Conservation (phyloP, 2,888 invertebrate species). For the Parapristionchus giblindavisi region DNA sequence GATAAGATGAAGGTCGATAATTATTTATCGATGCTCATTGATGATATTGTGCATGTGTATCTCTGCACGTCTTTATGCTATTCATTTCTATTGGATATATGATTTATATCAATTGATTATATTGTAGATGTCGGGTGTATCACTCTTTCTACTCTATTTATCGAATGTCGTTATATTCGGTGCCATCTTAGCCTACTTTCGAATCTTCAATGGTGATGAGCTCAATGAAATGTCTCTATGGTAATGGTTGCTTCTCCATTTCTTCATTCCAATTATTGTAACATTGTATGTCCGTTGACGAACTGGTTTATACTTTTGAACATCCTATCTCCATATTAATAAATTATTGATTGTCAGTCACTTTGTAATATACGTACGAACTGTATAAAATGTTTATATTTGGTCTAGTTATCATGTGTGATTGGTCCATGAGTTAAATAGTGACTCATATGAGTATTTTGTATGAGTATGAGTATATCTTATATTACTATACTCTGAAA, state of each 20-base stretch:
- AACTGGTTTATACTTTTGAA: constrained; percentile 5
- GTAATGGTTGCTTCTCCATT: constrained; percentile 40
- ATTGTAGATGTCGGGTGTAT: constrained; percentile 53
- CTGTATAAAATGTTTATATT: too few relatives aligned
- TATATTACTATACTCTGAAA: too few relatives aligned
- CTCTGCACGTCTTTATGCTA: not conserved
- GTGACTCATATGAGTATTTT: too few relatives aligned
- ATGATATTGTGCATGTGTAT: not conserved
- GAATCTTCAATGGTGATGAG: constrained; percentile 60
- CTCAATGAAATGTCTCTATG: constrained; percentile 59
- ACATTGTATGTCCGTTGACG: constrained; percentile 14
- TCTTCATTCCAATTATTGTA: constrained; percentile 16
- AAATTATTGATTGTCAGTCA: constrained; percentile 4
- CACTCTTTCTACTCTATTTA: constrained; percentile 56
- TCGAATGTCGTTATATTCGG: constrained; percentile 62
- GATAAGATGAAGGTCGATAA: constrained; percentile 5
- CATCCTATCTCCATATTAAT: not conserved
- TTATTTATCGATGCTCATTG: not conserved
- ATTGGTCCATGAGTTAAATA: too few relatives aligned
- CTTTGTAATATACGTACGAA: too few relatives aligned
- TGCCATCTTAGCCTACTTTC: constrained; percentile 58
- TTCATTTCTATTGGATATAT: not conserved
- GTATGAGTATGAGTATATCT: too few relatives aligned
- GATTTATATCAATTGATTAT: not conserved
- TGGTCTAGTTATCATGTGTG: too few relatives aligned